phyloP scores from a whole-genome alignment of 2,888 invertebrate species.

The Caenorhabditis sulstoni region DNA sequence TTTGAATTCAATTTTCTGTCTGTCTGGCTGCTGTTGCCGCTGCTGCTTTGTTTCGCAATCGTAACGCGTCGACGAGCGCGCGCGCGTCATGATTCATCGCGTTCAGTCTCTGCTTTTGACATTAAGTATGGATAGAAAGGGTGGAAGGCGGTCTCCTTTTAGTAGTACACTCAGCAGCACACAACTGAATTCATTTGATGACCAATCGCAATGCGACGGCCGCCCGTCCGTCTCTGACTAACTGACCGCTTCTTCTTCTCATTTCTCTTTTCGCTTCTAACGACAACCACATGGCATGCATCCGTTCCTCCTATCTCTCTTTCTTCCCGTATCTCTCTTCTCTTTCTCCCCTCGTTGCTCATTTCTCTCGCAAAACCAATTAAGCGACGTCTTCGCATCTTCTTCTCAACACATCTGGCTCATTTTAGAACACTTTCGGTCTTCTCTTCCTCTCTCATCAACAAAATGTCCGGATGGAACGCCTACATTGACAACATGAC shows the following conservation, averaged over 20 bases:
- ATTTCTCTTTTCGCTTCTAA: conserved; percentile 5
- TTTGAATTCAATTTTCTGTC: not conserved
- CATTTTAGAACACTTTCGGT: conserved; percentile 22
- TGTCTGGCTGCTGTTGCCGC: not conserved
- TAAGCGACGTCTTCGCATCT: not conserved
- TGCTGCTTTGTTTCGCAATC: conserved; percentile 10
- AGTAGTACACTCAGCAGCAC: conserved; percentile 30
- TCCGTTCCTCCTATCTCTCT: conserved; percentile 18
- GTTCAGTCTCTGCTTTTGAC: conserved; percentile 33
- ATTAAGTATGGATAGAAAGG: conserved; percentile 49
- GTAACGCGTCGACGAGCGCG: not conserved
- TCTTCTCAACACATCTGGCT: conserved; percentile 19
- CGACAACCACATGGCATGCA: conserved; percentile 46
- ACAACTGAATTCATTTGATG: conserved; percentile 19
- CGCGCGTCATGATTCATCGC: conserved; percentile 6
- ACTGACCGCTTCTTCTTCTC: conserved; percentile 19
- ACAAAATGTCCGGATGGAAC: conserved; percentile 77
- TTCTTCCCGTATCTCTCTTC: not conserved
- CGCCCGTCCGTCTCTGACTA: conserved; percentile 15
- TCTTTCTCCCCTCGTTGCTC: not conserved
- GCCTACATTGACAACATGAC: conserved; percentile 76
- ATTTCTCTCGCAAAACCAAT: conserved; percentile 7
- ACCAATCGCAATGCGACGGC: conserved; percentile 1
- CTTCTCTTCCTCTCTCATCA: not conserved
- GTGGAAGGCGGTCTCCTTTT: conserved; percentile 13